phyloP scores from a whole-genome alignment of 2,113 vertebrate genomes.

The Solea solea region DNA sequence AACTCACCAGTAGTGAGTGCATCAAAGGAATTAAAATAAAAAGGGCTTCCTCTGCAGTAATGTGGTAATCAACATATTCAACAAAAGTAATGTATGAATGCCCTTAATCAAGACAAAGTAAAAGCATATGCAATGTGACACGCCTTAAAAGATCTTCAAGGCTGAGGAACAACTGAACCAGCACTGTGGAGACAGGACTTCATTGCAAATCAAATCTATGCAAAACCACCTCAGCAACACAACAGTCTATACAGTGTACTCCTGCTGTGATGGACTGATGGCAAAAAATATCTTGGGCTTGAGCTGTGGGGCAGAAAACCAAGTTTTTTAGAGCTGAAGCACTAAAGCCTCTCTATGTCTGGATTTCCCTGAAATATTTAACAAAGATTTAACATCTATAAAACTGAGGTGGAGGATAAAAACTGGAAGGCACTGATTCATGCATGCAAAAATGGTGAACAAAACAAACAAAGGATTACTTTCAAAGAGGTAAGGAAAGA shows the following conservation, averaged over 20 bases:
- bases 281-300: slow-evolving; percentile 24
- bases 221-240: slow-evolving; percentile 9
- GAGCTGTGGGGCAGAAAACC: slow-evolving; percentile 38
- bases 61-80: background rate
- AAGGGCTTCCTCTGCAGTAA: background rate
- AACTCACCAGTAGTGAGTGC: background rate
- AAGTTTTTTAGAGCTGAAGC: slow-evolving; percentile 5
- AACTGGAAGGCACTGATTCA: no score
- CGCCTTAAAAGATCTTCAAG: slow-evolving; percentile 2
- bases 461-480: background rate
- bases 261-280: slow-evolving; percentile 20
- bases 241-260: slow-evolving; percentile 10
- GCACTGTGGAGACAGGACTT: background rate
- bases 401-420: background rate
- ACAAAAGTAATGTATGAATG: background rate
- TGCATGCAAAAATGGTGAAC: no score
- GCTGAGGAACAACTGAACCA: background rate
- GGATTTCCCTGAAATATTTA: slow-evolving; percentile 17
- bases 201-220: slow-evolving; percentile 12
- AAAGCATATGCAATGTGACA: background rate
- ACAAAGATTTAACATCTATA: slow-evolving; percentile 3
- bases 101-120: background rate
- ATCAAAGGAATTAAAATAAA: background rate
- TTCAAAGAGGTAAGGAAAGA: slow-evolving; percentile 33
- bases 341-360: slow-evolving; percentile 30